Conservation (phyloP, 1,140 invertebrate genomes). For the Bombyx mori region DNA sequence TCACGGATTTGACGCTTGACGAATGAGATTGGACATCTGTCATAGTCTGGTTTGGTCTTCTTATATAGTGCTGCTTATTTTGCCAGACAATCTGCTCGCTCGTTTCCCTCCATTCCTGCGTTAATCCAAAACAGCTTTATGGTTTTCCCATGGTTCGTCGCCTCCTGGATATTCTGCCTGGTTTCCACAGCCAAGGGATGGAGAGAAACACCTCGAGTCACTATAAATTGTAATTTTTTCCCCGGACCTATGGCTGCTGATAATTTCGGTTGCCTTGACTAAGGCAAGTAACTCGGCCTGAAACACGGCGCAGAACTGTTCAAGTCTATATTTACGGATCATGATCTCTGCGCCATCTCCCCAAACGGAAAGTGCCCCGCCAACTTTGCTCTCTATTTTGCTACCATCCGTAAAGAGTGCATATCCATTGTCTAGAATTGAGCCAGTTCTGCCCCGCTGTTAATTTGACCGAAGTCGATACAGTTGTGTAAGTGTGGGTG, state of each 20-base stretch:
- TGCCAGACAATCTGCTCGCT: slow-evolving; percentile 13
- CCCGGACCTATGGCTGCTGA: neutral
- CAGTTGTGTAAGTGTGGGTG: slow-evolving; percentile 7
- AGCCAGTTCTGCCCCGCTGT: slow-evolving; percentile 4
- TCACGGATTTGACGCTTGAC: neutral
- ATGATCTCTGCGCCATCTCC: slow-evolving; percentile 2
- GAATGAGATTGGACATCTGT: neutral
- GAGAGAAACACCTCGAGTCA: slow-evolving; percentile 18
- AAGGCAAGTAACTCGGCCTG: slow-evolving; percentile 17
- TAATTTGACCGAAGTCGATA: slow-evolving; percentile 6
- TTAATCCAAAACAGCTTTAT: slow-evolving; percentile 4
- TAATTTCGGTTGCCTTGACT: slow-evolving; percentile 1
- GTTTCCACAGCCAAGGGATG: slow-evolving; percentile 10
- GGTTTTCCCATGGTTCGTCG: neutral
- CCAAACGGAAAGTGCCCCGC: slow-evolving; percentile 15
- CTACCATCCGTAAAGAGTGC: slow-evolving; percentile 22
- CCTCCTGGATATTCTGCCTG: neutral
- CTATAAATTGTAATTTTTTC: slow-evolving; percentile 5
- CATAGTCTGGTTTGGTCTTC: slow-evolving; percentile 12
- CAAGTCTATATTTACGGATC: slow-evolving; percentile 5
- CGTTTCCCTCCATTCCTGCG: slow-evolving; percentile 8
- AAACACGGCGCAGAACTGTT: slow-evolving; percentile 12
- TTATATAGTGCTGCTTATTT: slow-evolving; percentile 14
- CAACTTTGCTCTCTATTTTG: slow-evolving; percentile 17
- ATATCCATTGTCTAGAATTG: neutral